Evolutionary conservation across 2,113 vertebrate genomes (phyloP).

Genomic region (Lophura nycthemera): DNA sequence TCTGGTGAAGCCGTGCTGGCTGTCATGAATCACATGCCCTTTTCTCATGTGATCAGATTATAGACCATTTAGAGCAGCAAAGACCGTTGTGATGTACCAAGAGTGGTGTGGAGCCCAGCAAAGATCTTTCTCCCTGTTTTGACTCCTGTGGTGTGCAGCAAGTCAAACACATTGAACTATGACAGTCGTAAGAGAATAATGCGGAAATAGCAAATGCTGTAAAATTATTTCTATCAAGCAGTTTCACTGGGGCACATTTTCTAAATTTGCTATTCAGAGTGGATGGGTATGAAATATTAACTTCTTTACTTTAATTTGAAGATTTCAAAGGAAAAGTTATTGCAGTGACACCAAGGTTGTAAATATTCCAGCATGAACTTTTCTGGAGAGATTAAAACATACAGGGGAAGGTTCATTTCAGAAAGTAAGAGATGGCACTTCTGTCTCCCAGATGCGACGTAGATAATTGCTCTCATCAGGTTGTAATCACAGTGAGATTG

Average conservation of each 20-base stretch:
- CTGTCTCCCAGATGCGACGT: neutral
- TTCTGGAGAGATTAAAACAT: neutral
- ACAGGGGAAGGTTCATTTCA: neutral
- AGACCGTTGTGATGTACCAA: neutral
- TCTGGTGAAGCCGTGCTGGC: too few relatives aligned
- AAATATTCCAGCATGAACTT: conserved; percentile 4
- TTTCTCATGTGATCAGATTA: neutral
- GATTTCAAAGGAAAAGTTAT: conserved; percentile 17
- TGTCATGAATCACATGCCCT: too few relatives aligned
- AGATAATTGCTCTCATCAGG: neutral
- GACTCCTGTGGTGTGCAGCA: neutral
- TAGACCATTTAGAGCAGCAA: neutral
- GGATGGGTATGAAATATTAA: conserved; percentile 39
- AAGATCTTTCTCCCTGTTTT: neutral
- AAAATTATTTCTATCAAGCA: conserved; percentile 20
- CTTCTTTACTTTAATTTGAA: conserved; percentile 5
- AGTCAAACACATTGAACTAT: neutral
- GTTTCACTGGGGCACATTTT: conserved; percentile 50
- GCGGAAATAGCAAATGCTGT: neutral
- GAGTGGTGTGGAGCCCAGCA: accelerated
- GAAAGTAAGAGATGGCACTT: neutral
- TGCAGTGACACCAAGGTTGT: neutral
- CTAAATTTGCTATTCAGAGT: conserved; percentile 34
- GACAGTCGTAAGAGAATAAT: neutral
- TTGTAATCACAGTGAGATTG: neutral